These are phyloP conservation scores for Brachyopa scutellaris DNA, from an alignment of 2,888 invertebrate species.

Conservation along the genomic window DNA sequence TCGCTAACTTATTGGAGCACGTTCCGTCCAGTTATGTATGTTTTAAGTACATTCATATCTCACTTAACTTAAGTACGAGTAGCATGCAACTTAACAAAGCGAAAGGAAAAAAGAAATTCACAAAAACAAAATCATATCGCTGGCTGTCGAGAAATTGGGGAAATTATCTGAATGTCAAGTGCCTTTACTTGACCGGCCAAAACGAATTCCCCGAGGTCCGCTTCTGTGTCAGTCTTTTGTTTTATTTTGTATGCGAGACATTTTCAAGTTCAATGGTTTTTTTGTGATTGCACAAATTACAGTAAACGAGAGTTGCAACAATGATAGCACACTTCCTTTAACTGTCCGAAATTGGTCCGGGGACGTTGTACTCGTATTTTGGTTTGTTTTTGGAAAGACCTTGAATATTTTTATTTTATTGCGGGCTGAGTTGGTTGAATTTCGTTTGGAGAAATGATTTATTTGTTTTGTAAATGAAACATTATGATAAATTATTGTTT, in stretches of 20 bases:
- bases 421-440: no score
- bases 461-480: conserved; percentile 1
- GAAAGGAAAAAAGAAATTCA: no score
- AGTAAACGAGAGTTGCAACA: conserved; percentile 42
- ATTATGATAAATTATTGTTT: conserved; percentile 15
- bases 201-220: conserved; percentile 15
- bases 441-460: conserved; percentile 9
- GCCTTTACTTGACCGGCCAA: conserved; percentile 28
- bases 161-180: conserved; percentile 52
- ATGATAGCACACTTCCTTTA: conserved; percentile 37
- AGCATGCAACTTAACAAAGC: conserved; percentile 10
- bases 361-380: conserved; percentile 51
- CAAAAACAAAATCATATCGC: no score
- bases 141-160: neutral
- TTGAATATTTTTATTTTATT: conserved; percentile 35
- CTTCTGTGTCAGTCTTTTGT: conserved; percentile 3
- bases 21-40: conserved; percentile 6
- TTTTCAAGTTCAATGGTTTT: conserved; percentile 58
- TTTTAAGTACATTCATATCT: conserved; percentile 9
- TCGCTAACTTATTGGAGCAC: neutral
- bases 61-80: neutral
- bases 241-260: conserved; percentile 5
- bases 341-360: conserved; percentile 18
- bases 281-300: conserved; percentile 42
- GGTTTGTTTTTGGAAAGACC: conserved; percentile 32